These are phyloP conservation scores for Columbina picui DNA, from an alignment of 2,113 vertebrate species.

Conservation along the genomic window DNA sequence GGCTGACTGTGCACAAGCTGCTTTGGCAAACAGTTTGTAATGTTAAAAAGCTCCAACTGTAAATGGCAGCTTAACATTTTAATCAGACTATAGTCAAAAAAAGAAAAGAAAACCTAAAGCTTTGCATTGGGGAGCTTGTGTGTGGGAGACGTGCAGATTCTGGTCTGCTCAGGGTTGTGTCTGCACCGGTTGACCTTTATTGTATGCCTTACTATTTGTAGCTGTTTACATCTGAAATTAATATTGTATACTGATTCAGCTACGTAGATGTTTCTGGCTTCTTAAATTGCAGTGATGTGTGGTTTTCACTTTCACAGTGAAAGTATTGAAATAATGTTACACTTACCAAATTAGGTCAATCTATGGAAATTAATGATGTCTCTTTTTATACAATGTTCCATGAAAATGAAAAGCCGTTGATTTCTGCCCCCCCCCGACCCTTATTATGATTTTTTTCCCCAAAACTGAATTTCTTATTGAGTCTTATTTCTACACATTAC, in stretches of 20 bases:
- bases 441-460: background rate
- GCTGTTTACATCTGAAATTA: background rate
- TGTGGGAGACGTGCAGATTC: background rate
- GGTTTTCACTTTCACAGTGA: background rate
- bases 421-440: too few relatives aligned
- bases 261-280: background rate
- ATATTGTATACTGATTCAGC: background rate
- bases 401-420: background rate
- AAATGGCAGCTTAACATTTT: background rate
- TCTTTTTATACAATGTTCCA: background rate
- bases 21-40: background rate
- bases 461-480: background rate
- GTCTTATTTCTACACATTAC: background rate
- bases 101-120: background rate
- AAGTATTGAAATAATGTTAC: background rate
- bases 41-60: background rate
- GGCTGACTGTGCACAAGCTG: slow-evolving; percentile 45
- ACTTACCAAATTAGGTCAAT: background rate
- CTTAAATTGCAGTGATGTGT: background rate
- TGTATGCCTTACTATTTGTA: background rate
- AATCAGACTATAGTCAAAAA: background rate
- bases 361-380: background rate
- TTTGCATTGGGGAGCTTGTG: background rate
- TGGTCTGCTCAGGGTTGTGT: background rate
- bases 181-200: background rate